Conservation (phyloP, 2,888 invertebrate species). For the Alitta virens region DNA sequence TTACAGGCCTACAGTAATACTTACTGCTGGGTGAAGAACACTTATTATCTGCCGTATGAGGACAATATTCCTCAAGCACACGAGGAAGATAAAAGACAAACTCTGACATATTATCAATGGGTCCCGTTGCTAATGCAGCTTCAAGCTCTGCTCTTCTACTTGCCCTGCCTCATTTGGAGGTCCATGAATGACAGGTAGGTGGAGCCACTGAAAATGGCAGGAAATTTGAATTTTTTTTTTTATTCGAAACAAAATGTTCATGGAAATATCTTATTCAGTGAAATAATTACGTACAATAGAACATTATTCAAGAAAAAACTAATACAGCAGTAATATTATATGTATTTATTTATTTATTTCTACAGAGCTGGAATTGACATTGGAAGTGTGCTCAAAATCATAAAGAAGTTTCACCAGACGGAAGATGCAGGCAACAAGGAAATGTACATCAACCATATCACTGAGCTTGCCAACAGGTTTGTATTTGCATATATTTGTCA, state of each 20-base stretch:
- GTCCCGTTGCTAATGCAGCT: slow-evolving; percentile 31
- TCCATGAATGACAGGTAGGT: slow-evolving; percentile 17
- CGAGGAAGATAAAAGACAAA: slow-evolving; percentile 27
- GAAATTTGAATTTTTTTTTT: too few species aligned
- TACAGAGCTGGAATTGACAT: background rate
- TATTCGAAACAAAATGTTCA: too few species aligned
- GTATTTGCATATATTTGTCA: too few species aligned
- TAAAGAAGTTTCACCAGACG: background rate
- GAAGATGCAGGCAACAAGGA: background rate
- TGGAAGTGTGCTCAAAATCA: background rate
- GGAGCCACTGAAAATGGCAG: too few species aligned
- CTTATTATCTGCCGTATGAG: slow-evolving; percentile 33
- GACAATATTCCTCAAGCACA: slow-evolving; percentile 33
- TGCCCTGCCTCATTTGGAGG: slow-evolving; percentile 26
- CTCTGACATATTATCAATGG: slow-evolving; percentile 35
- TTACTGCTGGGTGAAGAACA: slow-evolving; percentile 34
- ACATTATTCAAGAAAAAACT: too few species aligned
- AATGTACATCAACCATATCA: background rate
- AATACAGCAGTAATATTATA: too few species aligned
- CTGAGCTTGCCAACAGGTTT: background rate
- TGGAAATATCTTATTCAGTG: too few species aligned
- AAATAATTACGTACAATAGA: too few species aligned
- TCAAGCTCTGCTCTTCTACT: slow-evolving; percentile 28
- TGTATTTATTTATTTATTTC: too few species aligned
- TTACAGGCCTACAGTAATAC: slow-evolving; percentile 31